Evolutionary conservation across 2,113 vertebrate genomes (phyloP).

Genomic region (Genyomyrus donnyi): DNA sequence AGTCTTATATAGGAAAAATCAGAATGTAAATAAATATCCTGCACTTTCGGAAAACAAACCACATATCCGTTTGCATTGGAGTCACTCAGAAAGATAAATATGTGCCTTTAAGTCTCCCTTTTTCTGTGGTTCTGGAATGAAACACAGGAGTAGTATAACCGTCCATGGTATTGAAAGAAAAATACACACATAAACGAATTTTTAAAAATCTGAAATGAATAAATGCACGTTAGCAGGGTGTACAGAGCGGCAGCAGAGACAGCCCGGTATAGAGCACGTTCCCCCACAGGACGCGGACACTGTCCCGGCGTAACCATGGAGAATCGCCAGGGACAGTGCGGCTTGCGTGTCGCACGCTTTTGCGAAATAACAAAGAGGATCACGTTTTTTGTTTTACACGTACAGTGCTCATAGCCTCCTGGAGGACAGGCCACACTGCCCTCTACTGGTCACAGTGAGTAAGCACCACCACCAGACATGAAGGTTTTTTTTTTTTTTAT

Average conservation of each 20-base stretch:
- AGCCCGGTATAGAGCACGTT: slow-evolving; percentile 38
- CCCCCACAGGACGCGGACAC: slow-evolving; percentile 30
- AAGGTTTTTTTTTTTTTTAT: slow-evolving; percentile 11
- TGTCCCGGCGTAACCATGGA: slow-evolving; percentile 40
- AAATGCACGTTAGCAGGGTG: slow-evolving; percentile 14
- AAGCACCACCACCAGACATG: not conserved
- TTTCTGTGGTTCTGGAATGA: not conserved
- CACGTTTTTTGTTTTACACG: slow-evolving; percentile 16
- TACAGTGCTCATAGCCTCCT: slow-evolving; percentile 34
- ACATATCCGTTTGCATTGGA: slow-evolving; percentile 42
- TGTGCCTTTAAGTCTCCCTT: not conserved
- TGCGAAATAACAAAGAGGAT: slow-evolving; percentile 41
- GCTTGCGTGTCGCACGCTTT: slow-evolving; percentile 40
- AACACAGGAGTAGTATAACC: not conserved
- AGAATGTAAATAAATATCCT: not conserved
- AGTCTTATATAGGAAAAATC: slow-evolving; percentile 40
- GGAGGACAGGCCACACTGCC: slow-evolving; percentile 60
- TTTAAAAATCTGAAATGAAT: slow-evolving; percentile 1
- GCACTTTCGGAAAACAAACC: slow-evolving; percentile 30
- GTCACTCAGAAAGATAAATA: not conserved
- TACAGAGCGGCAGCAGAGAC: slow-evolving; percentile 33
- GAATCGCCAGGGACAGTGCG: slow-evolving; percentile 31
- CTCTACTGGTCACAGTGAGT: slow-evolving; percentile 53
- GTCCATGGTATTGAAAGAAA: not conserved
- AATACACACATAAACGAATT: slow-evolving; percentile 8